These are phyloP conservation scores for Rotaria sp. DNA, from an alignment of 2,888 invertebrate species.

Conservation along the genomic window DNA sequence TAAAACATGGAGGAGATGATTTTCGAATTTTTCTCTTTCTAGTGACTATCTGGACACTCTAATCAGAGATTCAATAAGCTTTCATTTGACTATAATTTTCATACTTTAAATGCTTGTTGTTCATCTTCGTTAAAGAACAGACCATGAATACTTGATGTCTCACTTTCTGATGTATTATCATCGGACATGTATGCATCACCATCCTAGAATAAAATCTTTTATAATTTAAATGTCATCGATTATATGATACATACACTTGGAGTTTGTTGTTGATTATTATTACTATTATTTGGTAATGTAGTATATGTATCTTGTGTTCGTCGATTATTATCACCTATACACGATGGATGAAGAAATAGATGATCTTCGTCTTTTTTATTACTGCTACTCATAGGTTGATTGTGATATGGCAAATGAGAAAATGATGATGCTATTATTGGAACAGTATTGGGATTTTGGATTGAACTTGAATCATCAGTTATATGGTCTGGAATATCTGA, in stretches of 20 bases:
- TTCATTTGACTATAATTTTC: not conserved
- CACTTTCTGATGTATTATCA: constrained; percentile 27
- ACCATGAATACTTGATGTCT: constrained; percentile 7
- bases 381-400: not conserved
- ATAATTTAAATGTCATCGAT: too few relatives aligned
- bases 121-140: not conserved
- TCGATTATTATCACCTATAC: not conserved
- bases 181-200: constrained; percentile 1
- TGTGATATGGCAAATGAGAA: not conserved
- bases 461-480: not conserved
- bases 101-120: constrained; percentile 19
- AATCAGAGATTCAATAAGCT: too few relatives aligned
- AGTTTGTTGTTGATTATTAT: not conserved
- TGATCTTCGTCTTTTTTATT: not conserved
- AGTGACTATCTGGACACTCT: too few relatives aligned
- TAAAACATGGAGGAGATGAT: too few relatives aligned
- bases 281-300: not conserved
- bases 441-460: not conserved
- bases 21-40: too few relatives aligned
- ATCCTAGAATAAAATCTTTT: not conserved
- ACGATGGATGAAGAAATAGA: constrained; percentile 14
- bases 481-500: not conserved
- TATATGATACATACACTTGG: not conserved
- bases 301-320: not conserved
- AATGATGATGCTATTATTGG: not conserved